Evolutionary conservation across 2,113 vertebrate genomes (phyloP), one percentile per base, ranked within the genome.

Genomic region (Panurus biarmicus): DNA sequence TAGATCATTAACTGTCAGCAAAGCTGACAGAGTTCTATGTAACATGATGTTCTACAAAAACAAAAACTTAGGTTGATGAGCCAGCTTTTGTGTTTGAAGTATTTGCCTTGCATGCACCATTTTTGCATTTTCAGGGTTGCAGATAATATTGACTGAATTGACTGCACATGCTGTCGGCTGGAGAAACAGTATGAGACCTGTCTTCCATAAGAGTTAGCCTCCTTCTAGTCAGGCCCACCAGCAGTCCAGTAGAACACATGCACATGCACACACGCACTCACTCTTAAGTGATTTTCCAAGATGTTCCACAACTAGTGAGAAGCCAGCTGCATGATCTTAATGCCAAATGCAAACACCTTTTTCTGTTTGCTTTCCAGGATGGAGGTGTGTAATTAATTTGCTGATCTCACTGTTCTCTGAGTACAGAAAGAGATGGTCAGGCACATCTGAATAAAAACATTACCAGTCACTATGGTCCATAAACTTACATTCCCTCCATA

Each of bases 221-320:
- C 31, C 72, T 75, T 28, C 26, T 31, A 25, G n/a, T 29, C 18
- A 57, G 58, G 29, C 20, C 66, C 53, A 54, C 22, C 14, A 48
- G 42, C 54, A 74, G 28, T 15, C 57, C 42, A 24, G 25, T 2
- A 62, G 53, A 4, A 42, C 1, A 2, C 13, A 14, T 48, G 33
- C 35, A n/a, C 0, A 0, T 25, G 10, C 12, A 6, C 17, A 17
- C 11, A 10, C 5, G 4, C 20, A 26, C 5, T 26, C 6, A n/a
- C 12, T 64, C 12, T 26, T 53, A 7, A 40, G 25, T 28, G 20
- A n/a, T 86, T 67, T 84, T 76, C 36, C 72, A 73, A 74, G 65
- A 22, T 25, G 8, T 42, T 60, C 38, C 33, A 26, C n/a, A 33
- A 3, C 23, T 47, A 38, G 6, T 42, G 20, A 53, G 48, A 79